Conservation (phyloP, 2,113 vertebrate genomes). For the Petrocephalus microphthalmus region DNA sequence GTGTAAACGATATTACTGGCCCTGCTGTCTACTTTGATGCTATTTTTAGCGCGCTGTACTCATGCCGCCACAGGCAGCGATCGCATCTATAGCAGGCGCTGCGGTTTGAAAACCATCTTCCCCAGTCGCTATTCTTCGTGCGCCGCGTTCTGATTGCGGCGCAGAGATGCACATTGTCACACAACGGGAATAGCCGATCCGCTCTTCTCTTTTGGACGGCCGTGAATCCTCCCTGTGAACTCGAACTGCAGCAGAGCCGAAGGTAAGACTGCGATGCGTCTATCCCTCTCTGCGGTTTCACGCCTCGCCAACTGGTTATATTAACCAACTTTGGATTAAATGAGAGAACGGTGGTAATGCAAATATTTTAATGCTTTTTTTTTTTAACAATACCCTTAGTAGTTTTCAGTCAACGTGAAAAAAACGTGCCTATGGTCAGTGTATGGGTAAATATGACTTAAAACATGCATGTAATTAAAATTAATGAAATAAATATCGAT, state of each 20-base stretch:
- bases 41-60: constrained; percentile 29
- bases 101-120: constrained; percentile 15
- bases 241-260: not conserved
- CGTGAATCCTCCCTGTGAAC: not conserved
- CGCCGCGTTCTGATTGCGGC: not conserved
- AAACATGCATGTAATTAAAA: not conserved
- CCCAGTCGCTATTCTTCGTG: not conserved
- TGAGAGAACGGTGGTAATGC: not conserved
- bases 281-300: not conserved
- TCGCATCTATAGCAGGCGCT: constrained; percentile 23
- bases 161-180: not conserved
- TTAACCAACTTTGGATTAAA: not conserved
- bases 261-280: not conserved
- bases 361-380: not conserved
- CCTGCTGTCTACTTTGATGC: constrained; percentile 27
- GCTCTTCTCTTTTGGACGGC: not conserved
- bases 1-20: constrained; percentile 24
- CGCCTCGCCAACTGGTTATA: not conserved
- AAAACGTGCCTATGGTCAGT: not conserved
- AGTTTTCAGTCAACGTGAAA: not conserved
- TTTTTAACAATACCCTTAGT: not conserved
- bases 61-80: constrained; percentile 23
- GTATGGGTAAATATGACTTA: not conserved
- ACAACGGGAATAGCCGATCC: not conserved
- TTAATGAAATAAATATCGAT: not conserved